phyloP scores from a whole-genome alignment of 35 echinoderm and acorn worm genomes.

The Acanthaster planci region DNA sequence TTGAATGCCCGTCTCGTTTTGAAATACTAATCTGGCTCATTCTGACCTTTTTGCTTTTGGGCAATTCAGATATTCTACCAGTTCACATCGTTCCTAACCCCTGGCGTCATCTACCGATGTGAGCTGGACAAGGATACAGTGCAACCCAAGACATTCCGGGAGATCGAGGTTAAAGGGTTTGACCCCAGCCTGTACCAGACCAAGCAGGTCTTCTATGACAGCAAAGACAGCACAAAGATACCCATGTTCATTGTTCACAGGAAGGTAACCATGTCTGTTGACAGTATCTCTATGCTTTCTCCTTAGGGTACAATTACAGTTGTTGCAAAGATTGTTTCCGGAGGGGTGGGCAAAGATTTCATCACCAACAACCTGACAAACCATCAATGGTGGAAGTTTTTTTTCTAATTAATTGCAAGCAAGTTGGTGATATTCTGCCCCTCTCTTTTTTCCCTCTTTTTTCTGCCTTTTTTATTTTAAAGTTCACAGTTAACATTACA shows the following conservation, averaged over 20 bases:
- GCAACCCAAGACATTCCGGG: conserved; percentile 68
- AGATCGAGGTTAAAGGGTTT: conserved; percentile 90
- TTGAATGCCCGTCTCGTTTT: neutral
- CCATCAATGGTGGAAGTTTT: too few relatives aligned
- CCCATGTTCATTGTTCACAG: conserved; percentile 94
- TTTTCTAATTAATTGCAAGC: too few relatives aligned
- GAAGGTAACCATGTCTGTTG: conserved; percentile 78
- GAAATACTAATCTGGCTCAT: neutral
- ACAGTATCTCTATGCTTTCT: too few relatives aligned
- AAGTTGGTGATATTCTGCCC: too few relatives aligned
- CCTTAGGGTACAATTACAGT: too few relatives aligned
- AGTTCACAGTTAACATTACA: too few relatives aligned
- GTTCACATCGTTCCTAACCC: conserved; percentile 92
- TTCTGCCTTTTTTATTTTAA: too few relatives aligned
- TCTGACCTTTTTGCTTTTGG: neutral
- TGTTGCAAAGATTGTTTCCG: too few relatives aligned
- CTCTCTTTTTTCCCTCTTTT: too few relatives aligned
- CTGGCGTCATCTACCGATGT: conserved; percentile 89
- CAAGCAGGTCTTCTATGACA: conserved; percentile 71
- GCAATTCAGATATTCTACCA: conserved; percentile 95
- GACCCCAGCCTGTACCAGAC: conserved; percentile 71
- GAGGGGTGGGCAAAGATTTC: too few relatives aligned
- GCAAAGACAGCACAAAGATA: conserved; percentile 91
- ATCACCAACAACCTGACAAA: too few relatives aligned
- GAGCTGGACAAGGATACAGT: conserved; percentile 66